Evolutionary conservation across 2,113 vertebrate genomes (phyloP), one percentile per base, ranked within the genome.

Genomic region (Cairina moschata): DNA sequence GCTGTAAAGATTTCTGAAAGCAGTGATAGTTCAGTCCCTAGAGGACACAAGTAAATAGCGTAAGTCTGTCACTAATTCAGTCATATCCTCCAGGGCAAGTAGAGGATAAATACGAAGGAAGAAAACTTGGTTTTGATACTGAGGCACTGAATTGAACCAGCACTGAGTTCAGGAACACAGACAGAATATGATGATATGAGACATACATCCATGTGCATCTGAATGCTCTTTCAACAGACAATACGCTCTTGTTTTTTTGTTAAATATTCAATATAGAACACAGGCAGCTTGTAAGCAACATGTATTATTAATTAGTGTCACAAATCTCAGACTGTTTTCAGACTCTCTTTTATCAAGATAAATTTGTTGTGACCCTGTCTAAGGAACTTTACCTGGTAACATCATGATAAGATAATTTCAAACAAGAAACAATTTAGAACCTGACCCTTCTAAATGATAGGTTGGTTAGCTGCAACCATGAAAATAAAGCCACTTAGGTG

Each of bases 11-110:
- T 91, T 89, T 87, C 81, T 80, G 59, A 89, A 65, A 81, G 71
- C 85, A 78, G 29, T 3, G 38, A 83, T 81, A 91, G 79, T 63
- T 96, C 58, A 60, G 25, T 79, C 54, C 93, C 88, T 63, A 75
- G 65, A 91, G 74, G 83, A 68, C 82, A 69, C 28, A 78, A 81
- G 52, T n/a, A 95, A 97, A 75, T 32, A 71, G 50, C 0, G 0
- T 79, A 91, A 93, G 93, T 86, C 71, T 96, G 66, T 84, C 73
- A 88, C 85, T 94, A 91, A 91, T 94, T 94, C 76, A 74, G 40
- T 74, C 32, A 2, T 83, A 58, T 34, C n/a, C 79, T 92, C 79
- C 34, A 78, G 85, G 74, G 76, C 58, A 91, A 85, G 67, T 9
- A 66, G 60, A 68, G 68, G 68, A 87, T 71, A 88, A 92, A 81